Evolutionary conservation across 2,888 invertebrate genomes (phyloP), one percentile per base, ranked within the genome.

Genomic region (Cataglyphis rosenhaueri): DNA sequence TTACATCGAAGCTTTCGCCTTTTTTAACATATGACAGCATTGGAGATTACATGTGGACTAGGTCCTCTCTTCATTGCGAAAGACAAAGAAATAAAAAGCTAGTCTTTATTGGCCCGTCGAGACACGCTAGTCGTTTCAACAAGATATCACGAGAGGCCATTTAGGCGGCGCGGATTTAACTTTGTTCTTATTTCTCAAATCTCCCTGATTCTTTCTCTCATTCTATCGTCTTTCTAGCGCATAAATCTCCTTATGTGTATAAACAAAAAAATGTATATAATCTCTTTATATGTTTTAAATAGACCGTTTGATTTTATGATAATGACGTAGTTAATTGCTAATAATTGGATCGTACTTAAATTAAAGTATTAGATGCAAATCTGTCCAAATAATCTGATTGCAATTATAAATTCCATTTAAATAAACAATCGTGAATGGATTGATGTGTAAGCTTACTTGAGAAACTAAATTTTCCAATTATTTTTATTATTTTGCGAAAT

Each of bases 51-150:
- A 65, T 25, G 59, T 78, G 18, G 44, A 21, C 3, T 44, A 76
- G 18, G n/a, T 71, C 8, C 6, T 78, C 21, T 79, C 71, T 79
- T 70, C 41, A 70, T 59, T 35, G 59, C 18, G 59, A 83, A 83
- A 88, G 84, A 83, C 78, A 81, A 70, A 82, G 86, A 88, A 88
- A 88, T 75, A 85, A 87, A 87, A 83, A 86, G 79, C 79, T 70
- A 79, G 78, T 81, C 83, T 88, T 88, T 88, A 88, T 88, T 84
- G 83, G 81, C 59, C 87, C 68, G 73, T 10, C 38, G 83, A 78
- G 64, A 74, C 59, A 59, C 78, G 62, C 21, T 44, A 61, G 59
- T 79, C 78, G 78, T 75, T 75, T 62, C 68, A 85, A 66, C 82
- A 79, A 74, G 66, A 84, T 87, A 81, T 74, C 62, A 6, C 52